Conservation (phyloP, 1,140 invertebrate genomes). For the Tribolium castaneum region DNA sequence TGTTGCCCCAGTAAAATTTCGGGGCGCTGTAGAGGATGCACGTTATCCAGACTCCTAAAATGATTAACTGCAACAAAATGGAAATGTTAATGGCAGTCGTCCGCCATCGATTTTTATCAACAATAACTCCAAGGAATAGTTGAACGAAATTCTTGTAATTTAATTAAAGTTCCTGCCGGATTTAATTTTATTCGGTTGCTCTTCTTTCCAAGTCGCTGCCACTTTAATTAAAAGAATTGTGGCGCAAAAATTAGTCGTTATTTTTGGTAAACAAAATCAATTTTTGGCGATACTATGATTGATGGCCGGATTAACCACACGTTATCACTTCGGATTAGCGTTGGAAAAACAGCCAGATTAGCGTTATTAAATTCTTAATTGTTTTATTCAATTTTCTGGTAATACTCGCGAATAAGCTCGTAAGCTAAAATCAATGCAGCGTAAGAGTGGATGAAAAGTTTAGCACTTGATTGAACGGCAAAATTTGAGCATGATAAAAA, state of each 20-base stretch:
- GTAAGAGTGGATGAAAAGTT: too few relatives aligned
- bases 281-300: background rate
- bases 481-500: too few relatives aligned
- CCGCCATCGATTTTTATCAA: too few relatives aligned
- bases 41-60: slow-evolving; percentile 79
- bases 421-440: background rate
- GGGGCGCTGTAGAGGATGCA: slow-evolving; percentile 81
- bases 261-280: background rate
- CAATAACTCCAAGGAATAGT: too few relatives aligned
- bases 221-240: too few relatives aligned
- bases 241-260: background rate
- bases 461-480: too few relatives aligned
- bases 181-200: too few relatives aligned
- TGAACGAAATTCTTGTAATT: too few relatives aligned
- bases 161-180: too few relatives aligned
- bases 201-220: too few relatives aligned
- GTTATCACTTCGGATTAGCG: background rate
- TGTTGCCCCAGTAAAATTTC: slow-evolving; percentile 79
- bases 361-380: background rate
- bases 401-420: background rate
- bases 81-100: background rate
- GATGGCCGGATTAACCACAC: background rate
- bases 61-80: slow-evolving; percentile 71
- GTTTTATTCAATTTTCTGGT: background rate
- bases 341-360: background rate